Base-by-base conservation (phyloP, 2,113 vertebrate genomes). In the Brienomyrus longianalis region DNA sequence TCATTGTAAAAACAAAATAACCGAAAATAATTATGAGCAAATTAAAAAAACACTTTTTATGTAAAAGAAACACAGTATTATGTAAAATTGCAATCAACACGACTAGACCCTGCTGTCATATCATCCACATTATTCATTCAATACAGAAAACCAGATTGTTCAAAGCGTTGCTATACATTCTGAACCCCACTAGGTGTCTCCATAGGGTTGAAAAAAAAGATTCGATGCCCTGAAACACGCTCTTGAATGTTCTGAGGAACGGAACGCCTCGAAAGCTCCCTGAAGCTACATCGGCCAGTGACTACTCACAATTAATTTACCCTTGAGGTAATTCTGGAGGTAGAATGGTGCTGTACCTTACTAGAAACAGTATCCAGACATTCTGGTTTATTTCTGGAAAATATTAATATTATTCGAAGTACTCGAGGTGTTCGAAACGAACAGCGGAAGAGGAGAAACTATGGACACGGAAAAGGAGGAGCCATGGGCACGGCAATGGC, bases 401-500 rank as follows among this genome's bases (percentile, higher is more conserved):
- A 62, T 59, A 59, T 59, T 23, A 23, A 23, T 23, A 21, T 62
- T 62, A 62, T 62, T 62, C 56, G 21, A 62, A 62, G 56, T 62
- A 62, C 7, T 56, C 54, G 2, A n/a, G 2, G 10, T 70, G 62
- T 13, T 70, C 7, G 15, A 43, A 80, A 21, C 50, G n/a, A 0
- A 13, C 77, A 0, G 88, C 91, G 93, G 92, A 89, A 35, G 31
- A 77, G 51, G 77, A 27, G 77, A 27, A 74, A 23, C 47, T 39
- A 56, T 59, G 39, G 47, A 17, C 1, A 86, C 91, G 93, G 92
- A 89, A 39, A 19, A 77, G 88, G 88, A 27, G 88, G 74, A 74
- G 62, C 17, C n/a, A 87, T n/a, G 10, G 88, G 15, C 2, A 66
- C n/a, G 56, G 89, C 93, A 93, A 35, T 83, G 86, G 95, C 95